These are phyloP conservation scores for Sphecodes monilicornis DNA, from an alignment of 2,888 invertebrate species.

Conservation along the genomic window DNA sequence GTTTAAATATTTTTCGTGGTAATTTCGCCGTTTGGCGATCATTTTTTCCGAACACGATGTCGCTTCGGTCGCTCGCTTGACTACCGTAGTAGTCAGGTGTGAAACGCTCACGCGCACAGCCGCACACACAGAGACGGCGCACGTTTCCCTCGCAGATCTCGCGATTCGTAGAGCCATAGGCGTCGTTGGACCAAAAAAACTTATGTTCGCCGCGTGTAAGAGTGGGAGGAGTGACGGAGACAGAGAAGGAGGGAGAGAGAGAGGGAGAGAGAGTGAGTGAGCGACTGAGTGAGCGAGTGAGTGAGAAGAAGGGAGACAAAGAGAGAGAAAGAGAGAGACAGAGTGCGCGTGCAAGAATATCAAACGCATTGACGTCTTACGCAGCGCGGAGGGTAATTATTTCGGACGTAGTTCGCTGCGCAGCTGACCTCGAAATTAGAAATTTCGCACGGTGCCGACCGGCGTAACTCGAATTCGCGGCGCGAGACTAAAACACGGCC, in stretches of 20 bases:
- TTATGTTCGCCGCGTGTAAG: constrained; percentile 48
- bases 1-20: constrained; percentile 49
- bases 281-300: constrained; percentile 31
- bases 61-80: constrained; percentile 72
- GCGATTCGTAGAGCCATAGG: constrained; percentile 71
- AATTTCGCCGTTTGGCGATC: neutral
- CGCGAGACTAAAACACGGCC: constrained; percentile 7
- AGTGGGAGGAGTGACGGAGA: constrained; percentile 34
- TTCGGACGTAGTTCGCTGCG: constrained; percentile 62
- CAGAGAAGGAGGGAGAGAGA: constrained; percentile 56
- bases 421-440: constrained; percentile 71
- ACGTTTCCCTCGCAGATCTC: constrained; percentile 75
- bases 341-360: constrained; percentile 56
- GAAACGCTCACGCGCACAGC: constrained; percentile 81
- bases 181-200: constrained; percentile 71
- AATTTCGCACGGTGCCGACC: constrained; percentile 55
- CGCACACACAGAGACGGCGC: constrained; percentile 66
- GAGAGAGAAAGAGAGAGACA: constrained; percentile 54
- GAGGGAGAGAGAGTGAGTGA: constrained; percentile 48
- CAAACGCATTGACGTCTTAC: constrained; percentile 76
- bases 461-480: constrained; percentile 58
- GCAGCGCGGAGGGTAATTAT: constrained; percentile 73
- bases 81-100: constrained; percentile 83
- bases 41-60: constrained; percentile 14
- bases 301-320: constrained; percentile 38